These are phyloP conservation scores for Sarcophaga bullata DNA, from an alignment of 1,140 invertebrate species.

Conservation along the genomic window DNA sequence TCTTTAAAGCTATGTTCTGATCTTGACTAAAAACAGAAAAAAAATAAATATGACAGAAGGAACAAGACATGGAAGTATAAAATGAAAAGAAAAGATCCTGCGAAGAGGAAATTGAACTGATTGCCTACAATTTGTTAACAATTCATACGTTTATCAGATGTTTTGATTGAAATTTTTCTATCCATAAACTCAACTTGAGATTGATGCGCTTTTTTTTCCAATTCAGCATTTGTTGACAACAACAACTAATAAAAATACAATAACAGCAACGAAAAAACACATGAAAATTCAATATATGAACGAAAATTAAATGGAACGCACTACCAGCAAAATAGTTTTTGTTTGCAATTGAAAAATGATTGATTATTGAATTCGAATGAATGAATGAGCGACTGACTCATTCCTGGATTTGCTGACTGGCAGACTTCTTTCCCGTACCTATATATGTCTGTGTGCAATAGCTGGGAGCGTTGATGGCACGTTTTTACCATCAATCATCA, in stretches of 20 bases:
- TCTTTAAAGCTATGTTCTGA: no score
- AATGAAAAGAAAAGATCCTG: no score
- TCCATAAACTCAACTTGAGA: background rate
- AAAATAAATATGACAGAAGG: no score
- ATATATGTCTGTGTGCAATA: background rate
- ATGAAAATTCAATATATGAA: background rate
- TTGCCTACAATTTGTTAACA: slow-evolving; percentile 16
- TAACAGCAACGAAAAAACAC: background rate
- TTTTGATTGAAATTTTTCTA: slow-evolving; percentile 22
- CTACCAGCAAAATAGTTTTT: background rate
- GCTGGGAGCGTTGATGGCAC: background rate
- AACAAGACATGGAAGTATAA: no score
- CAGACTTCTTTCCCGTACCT: background rate
- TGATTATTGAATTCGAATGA: slow-evolving; percentile 9
- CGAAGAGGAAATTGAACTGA: background rate
- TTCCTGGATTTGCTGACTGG: no score
- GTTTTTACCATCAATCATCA: background rate
- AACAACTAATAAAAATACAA: background rate
- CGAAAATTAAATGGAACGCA: background rate
- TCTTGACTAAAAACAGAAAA: no score
- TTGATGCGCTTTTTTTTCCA: slow-evolving; percentile 4
- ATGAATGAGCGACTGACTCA: background rate
- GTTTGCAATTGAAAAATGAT: slow-evolving; percentile 24
- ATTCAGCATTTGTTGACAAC: background rate
- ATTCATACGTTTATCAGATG: slow-evolving; percentile 2